A percentile compares a stretch with the other conserved stretches of the same genome.
Evolutionary conservation across 92 coral and sea anemone genomes (phyloP).

Genomic region (Palythoa grandis): DNA sequence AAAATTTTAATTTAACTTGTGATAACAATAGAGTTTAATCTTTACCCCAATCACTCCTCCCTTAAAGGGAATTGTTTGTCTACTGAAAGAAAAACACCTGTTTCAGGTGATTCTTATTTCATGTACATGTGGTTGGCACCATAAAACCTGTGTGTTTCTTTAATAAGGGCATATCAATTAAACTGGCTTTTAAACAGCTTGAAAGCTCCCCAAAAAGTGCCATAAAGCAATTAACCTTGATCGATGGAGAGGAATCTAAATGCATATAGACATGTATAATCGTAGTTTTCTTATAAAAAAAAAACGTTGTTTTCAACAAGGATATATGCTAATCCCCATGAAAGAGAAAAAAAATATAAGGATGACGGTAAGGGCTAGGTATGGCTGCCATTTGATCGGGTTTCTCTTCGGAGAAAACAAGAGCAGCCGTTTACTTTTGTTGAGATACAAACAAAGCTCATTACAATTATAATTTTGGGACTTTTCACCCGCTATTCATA

Average conservation of each 20-base stretch:
- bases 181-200: background rate
- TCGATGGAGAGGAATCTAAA: background rate
- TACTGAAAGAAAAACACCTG: too few relatives aligned
- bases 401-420: background rate
- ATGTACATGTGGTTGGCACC: too few relatives aligned
- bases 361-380: background rate
- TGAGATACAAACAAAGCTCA: conserved; percentile 23
- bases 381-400: background rate
- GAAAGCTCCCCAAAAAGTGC: background rate
- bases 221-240: background rate
- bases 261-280: background rate
- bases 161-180: too few relatives aligned
- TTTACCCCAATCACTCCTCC: too few relatives aligned
- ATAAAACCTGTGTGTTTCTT: too few relatives aligned
- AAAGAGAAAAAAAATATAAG: background rate
- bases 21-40: too few relatives aligned
- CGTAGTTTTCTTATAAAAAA: background rate
- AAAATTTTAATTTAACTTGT: too few relatives aligned
- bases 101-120: too few relatives aligned
- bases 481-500: conserved; percentile 56
- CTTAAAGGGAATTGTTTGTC: too few relatives aligned
- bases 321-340: background rate
- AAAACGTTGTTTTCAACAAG: background rate
- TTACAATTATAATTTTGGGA: conserved; percentile 58
- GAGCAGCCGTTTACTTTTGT: conserved; percentile 11